Base-by-base conservation (phyloP, 2,888 invertebrate genomes). In the Tetragnatha montana region DNA sequence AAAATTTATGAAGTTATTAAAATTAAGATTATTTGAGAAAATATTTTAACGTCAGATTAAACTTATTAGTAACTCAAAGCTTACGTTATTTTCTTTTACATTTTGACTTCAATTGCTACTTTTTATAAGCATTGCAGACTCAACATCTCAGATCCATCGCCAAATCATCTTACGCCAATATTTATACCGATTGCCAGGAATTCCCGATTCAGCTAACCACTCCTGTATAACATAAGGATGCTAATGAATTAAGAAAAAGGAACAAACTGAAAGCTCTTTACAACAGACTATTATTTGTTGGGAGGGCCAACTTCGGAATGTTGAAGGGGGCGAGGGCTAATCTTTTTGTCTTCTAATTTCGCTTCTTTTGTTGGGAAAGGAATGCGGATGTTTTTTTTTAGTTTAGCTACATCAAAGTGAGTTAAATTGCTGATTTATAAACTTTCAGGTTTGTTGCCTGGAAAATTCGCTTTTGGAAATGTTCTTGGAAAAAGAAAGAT, bases 241-340 rank as follows among this genome's bases (percentile, higher is more conserved):
- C 35, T 84, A 84, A 84, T 84, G 83, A 84, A 84, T 68, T 75
- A 69, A 68, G 75, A 80, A 81, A 74, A 35, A 21, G 83, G 69
- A 76, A 68, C 75, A 68, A 76, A 69, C 76, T 75, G 69, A 69
- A 69, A 49, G 83, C 7, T 19, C 69, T 76, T 69, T 60, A 47
- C 75, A 83, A 76, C 68, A 76, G 49, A 35, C 47, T 74, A 14
- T 0, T 8, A 75, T n/a, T 60, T 74, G 83, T 84, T 60, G 75
- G 49, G 19, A 6, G 71, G 12, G 68, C 75, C 47, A 60, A 68
- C 49, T 76, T 74, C 8, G 69, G 76, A 84, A 76, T 76, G 75
- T 74, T 35, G 35, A 35, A 35, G 35, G 35, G 76, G 69, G 80
- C 49, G 19, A 17, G 68, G 8, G 19, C 68, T 47, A 35, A 47